phyloP scores from a whole-genome alignment of 2,797 vertebrate genomes.

The Anabas testudineus region DNA sequence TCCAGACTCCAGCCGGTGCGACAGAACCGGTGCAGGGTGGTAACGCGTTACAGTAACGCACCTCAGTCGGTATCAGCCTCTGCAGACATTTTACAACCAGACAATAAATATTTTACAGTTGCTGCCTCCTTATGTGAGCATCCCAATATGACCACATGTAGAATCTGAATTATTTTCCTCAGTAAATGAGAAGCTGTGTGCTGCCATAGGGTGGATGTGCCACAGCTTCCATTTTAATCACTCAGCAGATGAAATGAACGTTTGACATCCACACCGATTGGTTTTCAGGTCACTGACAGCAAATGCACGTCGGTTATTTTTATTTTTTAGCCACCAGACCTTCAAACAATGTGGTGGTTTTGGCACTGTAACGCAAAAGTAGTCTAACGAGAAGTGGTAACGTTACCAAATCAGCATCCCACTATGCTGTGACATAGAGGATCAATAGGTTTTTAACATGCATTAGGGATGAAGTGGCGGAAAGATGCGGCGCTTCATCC shows the following conservation, averaged over 20 bases:
- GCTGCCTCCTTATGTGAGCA: too few species aligned
- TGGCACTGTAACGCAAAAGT: constrained; percentile 19
- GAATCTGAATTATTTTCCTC: neutral
- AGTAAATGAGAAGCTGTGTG: too few species aligned
- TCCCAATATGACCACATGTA: neutral
- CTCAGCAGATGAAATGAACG: too few species aligned
- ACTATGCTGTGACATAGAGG: neutral
- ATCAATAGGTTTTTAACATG: neutral
- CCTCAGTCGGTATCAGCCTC: neutral
- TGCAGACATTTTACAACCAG: neutral
- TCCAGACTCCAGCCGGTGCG: constrained; percentile 40
- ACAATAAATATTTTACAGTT: neutral
- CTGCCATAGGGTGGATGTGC: too few species aligned
- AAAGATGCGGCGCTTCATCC: constrained; percentile 11
- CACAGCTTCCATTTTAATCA: neutral
- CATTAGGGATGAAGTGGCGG: neutral
- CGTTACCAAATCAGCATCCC: neutral
- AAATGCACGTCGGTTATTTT: neutral
- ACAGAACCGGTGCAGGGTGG: constrained; percentile 41
- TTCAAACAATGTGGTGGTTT: too few species aligned
- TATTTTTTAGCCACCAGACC: too few species aligned
- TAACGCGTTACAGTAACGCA: constrained; percentile 22
- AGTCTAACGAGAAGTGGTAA: constrained; percentile 6
- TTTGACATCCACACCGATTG: neutral
- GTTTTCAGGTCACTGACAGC: neutral